Conservation (phyloP, 2,888 invertebrate genomes). For the Phaedon cochleariae region DNA sequence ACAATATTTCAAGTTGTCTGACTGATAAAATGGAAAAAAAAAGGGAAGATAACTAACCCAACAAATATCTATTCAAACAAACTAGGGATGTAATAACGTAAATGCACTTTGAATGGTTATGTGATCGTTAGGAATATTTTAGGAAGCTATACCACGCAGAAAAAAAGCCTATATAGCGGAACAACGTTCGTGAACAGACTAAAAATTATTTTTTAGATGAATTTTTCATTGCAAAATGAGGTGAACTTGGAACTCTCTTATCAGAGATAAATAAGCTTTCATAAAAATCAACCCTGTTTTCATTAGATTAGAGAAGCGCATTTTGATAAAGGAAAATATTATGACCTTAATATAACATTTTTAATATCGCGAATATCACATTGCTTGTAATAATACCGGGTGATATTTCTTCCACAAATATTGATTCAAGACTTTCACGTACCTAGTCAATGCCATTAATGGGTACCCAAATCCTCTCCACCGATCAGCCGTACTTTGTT, state of each 20-base stretch:
- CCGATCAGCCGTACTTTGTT: too few relatives aligned
- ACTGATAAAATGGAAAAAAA: constrained; percentile 20
- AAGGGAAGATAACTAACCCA: constrained; percentile 1
- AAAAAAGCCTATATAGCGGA: constrained; percentile 30
- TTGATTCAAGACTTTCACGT: too few relatives aligned
- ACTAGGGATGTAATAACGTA: constrained; percentile 16
- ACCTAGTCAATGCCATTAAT: too few relatives aligned
- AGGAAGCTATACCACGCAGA: constrained; percentile 17
- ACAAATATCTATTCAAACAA: constrained; percentile 13
- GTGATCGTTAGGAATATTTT: neutral
- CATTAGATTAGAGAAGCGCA: constrained; percentile 48
- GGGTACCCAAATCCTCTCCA: too few relatives aligned
- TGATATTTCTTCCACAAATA: too few relatives aligned
- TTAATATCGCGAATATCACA: constrained; percentile 3
- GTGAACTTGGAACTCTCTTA: constrained; percentile 56
- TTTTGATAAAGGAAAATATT: constrained; percentile 45
- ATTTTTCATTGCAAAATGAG: constrained; percentile 39
- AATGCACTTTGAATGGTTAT: constrained; percentile 16
- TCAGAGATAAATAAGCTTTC: constrained; percentile 48
- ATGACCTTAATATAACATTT: constrained; percentile 43
- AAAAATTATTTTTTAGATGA: constrained; percentile 47
- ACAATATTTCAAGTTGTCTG: constrained; percentile 11
- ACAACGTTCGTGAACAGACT: constrained; percentile 36
- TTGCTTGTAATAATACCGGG: neutral
- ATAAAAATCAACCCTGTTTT: constrained; percentile 52